phyloP scores from a whole-genome alignment of 2,113 vertebrate species.

The Pteruthius melanotis region DNA sequence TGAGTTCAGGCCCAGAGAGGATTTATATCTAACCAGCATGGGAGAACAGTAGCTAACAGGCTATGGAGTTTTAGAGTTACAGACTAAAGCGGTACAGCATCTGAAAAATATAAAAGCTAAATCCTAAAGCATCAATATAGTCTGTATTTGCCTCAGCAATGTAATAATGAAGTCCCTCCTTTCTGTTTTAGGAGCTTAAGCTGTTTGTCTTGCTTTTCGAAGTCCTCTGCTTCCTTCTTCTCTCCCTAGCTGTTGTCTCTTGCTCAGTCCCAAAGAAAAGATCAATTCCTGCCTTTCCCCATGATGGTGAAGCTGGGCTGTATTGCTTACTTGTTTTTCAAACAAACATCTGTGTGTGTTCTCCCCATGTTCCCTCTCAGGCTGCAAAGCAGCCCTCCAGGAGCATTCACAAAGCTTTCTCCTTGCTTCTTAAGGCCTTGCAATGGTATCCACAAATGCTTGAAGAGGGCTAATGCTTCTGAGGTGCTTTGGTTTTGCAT shows the following conservation, averaged over 20 bases:
- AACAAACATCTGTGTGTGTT: not conserved
- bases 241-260: not conserved
- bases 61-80: not conserved
- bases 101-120: not conserved
- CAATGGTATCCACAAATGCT: fast-evolving
- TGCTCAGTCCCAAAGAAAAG: not conserved
- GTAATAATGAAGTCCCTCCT: not conserved
- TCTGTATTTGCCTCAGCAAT: not conserved
- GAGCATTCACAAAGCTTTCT: not conserved
- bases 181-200: not conserved
- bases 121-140: not conserved
- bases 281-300: not conserved
- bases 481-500: conserved; percentile 9
- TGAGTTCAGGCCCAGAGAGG: not conserved
- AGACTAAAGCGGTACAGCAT: not conserved
- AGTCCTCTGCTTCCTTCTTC: not conserved
- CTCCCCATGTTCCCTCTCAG: not conserved
- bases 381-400: not conserved
- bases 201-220: not conserved
- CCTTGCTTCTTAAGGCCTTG: not conserved
- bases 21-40: not conserved
- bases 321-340: not conserved
- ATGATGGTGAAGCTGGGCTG: not conserved
- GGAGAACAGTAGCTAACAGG: not conserved
- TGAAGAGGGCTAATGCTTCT: not conserved